Base-by-base conservation (phyloP, 2,113 vertebrate species). In the Coregonus clupeaformis region DNA sequence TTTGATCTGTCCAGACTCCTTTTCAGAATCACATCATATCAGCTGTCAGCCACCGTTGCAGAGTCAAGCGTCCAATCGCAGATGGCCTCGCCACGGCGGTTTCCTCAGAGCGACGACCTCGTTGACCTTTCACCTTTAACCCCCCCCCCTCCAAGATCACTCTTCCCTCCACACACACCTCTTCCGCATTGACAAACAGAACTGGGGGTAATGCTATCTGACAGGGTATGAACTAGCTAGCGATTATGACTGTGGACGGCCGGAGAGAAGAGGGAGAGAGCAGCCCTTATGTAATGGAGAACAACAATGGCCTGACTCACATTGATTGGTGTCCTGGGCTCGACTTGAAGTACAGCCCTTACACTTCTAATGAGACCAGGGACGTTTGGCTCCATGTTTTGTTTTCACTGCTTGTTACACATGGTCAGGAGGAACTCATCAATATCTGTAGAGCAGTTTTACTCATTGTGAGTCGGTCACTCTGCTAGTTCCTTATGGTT, bases 181-280 rank as follows among this genome's bases (percentile, higher is more conserved):
- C 72, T 74, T 75, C 72, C 11, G 1, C 72, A 79, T 68, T 67
- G 60, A 76, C 42, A 62, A 76, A 73, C 22, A 55, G 20, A 4
- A 32, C 75, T 77, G 70, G 12, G 7, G 27, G 14, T 75, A 42
- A 62, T 57, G 27, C 55, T 69, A 65, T 70, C 52, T 77, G 68
- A 55, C 72, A 71, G 42, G 65, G 69, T 68, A 82, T 68, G 65
- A 73, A 71, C 49, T 79, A 78, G 77, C 73, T 69, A 77, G 45
- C 52, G 27, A 42, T 72, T 68, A 63, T 7, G 14, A 52, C 49
- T 52, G 49, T 52, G 49, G 12, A 78, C 59, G 9, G 55, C 24
- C 16, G 30, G 63, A 29, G 9, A 70, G 22, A 57, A 29, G 36
- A 62, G 6, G 62, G 9, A 27, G 14, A 32, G 27, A 68, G 66